phyloP scores from a whole-genome alignment of 2,113 vertebrate species.

The Dolichallabes microphthalmus region DNA sequence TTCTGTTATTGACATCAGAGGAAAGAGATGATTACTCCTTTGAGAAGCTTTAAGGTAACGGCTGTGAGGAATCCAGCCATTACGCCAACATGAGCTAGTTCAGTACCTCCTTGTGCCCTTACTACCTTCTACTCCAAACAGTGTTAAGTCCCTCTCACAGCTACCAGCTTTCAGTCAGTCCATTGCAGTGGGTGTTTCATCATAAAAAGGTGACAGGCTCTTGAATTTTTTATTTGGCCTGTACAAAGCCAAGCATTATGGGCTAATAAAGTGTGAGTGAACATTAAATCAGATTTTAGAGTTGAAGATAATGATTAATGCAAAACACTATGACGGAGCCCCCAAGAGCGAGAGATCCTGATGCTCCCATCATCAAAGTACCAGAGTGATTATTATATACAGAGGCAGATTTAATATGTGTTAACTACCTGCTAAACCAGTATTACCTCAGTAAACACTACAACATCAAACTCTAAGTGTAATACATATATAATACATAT shows the following conservation, averaged over 20 bases:
- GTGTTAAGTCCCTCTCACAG: conserved; percentile 5
- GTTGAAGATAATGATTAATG: conserved; percentile 10
- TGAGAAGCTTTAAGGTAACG: conserved; percentile 57
- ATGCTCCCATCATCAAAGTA: neutral
- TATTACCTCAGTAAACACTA: neutral
- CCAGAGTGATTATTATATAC: conserved; percentile 11
- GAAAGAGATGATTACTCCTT: conserved; percentile 56
- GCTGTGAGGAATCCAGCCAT: conserved; percentile 58
- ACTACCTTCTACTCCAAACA: conserved; percentile 19
- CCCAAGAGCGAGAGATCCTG: conserved; percentile 1
- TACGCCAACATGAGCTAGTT: conserved; percentile 55
- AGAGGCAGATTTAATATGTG: conserved; percentile 14
- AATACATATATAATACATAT: neutral
- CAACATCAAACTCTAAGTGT: neutral
- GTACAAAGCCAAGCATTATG: neutral
- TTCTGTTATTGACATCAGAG: conserved; percentile 66
- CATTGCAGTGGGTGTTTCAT: conserved; percentile 21
- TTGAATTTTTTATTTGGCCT: conserved; percentile 40
- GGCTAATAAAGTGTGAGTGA: neutral
- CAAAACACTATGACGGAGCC: neutral
- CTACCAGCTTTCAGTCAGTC: conserved; percentile 17
- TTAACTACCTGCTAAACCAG: conserved; percentile 7
- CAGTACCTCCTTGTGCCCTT: conserved; percentile 31
- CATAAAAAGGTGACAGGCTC: conserved; percentile 22
- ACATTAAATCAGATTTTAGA: conserved; percentile 24